phyloP scores from a whole-genome alignment of 2,888 invertebrate species.

The Tenthredo scrophulariae region DNA sequence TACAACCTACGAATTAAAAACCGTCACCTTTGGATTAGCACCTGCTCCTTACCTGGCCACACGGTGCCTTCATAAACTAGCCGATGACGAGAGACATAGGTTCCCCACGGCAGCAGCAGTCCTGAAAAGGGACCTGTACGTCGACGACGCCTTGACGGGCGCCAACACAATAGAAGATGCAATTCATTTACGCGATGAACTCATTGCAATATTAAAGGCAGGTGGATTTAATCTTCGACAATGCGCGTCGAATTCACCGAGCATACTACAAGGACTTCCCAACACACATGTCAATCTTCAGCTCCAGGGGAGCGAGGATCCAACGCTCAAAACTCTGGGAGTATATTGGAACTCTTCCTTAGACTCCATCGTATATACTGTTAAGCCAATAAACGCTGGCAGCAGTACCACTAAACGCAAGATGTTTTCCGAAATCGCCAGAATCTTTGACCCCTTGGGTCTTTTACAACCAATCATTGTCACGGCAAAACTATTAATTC shows the following conservation, averaged over 20 bases:
- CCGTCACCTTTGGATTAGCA: conserved; percentile 57
- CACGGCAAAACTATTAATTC: conserved; percentile 58
- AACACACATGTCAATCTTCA: conserved; percentile 41
- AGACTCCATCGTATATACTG: conserved; percentile 37
- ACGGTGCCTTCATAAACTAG: conserved; percentile 61
- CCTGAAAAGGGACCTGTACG: conserved; percentile 61
- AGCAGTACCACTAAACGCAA: conserved; percentile 59
- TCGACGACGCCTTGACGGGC: conserved; percentile 63
- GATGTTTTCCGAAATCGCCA: conserved; percentile 62
- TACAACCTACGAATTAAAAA: conserved; percentile 54
- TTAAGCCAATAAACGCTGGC: not conserved
- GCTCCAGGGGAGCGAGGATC: conserved; percentile 34
- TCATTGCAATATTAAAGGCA: not conserved
- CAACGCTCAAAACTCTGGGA: conserved; percentile 49
- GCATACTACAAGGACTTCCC: not conserved
- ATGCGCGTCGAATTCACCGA: not conserved
- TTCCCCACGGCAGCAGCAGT: not conserved
- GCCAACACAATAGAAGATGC: conserved; percentile 56
- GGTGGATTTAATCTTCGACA: not conserved
- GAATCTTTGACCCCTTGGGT: conserved; percentile 44
- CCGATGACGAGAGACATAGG: conserved; percentile 56
- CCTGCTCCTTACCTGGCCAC: conserved; percentile 63
- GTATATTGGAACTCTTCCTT: conserved; percentile 54
- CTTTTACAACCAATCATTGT: conserved; percentile 62
- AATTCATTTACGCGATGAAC: not conserved